These are phyloP conservation scores for Ophioderma brevispina DNA, from an alignment of 35 echinoderm and acorn worm species.

Conservation along the genomic window DNA sequence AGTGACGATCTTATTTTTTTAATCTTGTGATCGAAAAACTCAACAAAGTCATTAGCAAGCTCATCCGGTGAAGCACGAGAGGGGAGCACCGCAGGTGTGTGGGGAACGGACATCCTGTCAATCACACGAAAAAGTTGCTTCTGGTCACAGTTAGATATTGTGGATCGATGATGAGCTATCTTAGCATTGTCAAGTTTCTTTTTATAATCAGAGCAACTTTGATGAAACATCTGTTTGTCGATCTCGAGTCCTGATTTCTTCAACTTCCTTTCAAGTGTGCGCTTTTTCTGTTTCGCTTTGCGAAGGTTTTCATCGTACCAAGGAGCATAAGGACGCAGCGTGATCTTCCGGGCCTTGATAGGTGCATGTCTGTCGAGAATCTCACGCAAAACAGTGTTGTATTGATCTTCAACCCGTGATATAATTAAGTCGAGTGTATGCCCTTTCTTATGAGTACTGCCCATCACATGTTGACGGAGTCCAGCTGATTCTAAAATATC, in stretches of 20 bases:
- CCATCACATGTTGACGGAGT: too few species aligned
- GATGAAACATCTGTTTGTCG: background rate
- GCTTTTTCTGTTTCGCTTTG: background rate
- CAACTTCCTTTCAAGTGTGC: too few species aligned
- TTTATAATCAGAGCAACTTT: background rate
- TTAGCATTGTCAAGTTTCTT: too few species aligned
- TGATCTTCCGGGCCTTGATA: background rate
- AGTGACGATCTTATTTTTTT: background rate
- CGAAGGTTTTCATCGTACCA: background rate
- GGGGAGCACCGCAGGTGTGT: too few species aligned
- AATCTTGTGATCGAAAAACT: too few species aligned
- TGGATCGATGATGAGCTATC: background rate
- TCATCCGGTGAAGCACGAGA: background rate
- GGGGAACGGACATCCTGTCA: background rate
- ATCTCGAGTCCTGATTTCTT: background rate
- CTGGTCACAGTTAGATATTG: background rate
- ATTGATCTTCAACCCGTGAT: too few species aligned
- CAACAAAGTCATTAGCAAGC: background rate
- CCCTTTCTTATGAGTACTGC: too few species aligned
- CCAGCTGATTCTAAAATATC: too few species aligned
- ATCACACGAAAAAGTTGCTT: background rate
- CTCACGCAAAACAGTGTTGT: background rate
- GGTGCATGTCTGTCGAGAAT: background rate
- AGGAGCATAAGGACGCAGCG: background rate
- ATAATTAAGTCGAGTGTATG: too few species aligned